Conservation (phyloP, 2,113 vertebrate genomes). For the Lophura nycthemera region DNA sequence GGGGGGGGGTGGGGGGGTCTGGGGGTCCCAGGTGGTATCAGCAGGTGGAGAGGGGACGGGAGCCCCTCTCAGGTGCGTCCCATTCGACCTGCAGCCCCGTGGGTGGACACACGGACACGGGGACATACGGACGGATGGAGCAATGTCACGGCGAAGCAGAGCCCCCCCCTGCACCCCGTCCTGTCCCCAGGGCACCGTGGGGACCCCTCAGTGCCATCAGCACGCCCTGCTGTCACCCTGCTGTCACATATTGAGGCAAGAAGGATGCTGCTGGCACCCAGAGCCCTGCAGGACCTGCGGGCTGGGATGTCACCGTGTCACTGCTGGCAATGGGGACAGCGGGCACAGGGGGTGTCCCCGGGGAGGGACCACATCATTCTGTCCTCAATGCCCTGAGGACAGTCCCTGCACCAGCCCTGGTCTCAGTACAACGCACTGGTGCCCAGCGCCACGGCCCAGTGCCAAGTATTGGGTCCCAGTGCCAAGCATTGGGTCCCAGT, state of each 20-base stretch:
- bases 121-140: background rate
- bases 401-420: background rate
- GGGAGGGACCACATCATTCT: background rate
- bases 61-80: no score
- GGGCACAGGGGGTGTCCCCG: background rate
- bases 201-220: background rate
- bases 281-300: background rate
- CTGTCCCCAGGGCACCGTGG: background rate
- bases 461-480: no score
- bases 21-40: background rate
- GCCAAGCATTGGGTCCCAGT: background rate
- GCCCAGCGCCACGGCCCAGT: background rate
- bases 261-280: background rate
- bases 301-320: background rate
- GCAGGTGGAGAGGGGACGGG: background rate
- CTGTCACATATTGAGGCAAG: background rate
- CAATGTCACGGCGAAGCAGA: background rate
- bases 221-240: background rate
- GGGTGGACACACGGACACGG: background rate
- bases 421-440: no score
- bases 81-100: no score
- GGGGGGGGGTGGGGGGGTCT: constrained; percentile 17
- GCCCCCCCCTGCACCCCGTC: background rate
- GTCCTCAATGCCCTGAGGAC: fast-evolving
- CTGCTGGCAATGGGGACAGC: background rate